Percentiles rank a stretch among this genome's conserved stretches.
Conservation (phyloP, 1,140 invertebrate species). For the Tribolium castaneum region DNA sequence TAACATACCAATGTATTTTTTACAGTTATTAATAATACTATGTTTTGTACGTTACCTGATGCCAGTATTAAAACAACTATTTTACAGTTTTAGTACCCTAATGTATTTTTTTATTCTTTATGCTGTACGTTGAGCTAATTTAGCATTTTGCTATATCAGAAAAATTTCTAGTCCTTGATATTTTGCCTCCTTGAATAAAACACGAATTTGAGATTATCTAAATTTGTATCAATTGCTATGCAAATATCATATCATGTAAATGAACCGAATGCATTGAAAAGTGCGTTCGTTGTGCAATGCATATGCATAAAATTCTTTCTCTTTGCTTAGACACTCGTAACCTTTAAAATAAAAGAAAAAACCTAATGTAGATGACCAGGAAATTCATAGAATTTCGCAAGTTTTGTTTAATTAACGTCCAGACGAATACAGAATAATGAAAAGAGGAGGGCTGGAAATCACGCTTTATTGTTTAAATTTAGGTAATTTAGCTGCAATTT, state of each 20-base stretch:
- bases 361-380: not conserved
- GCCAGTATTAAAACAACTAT: no score
- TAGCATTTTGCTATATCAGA: not conserved
- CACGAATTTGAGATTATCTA: conserved; percentile 26
- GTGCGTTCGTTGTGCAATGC: conserved; percentile 1
- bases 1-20: no score
- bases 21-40: no score
- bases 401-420: not conserved
- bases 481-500: not conserved
- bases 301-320: not conserved
- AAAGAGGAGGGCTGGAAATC: no score
- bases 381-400: not conserved
- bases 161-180: conserved; percentile 3
- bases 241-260: conserved; percentile 25
- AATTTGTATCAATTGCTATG: conserved; percentile 8
- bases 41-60: no score
- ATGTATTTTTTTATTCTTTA: no score
- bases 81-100: no score
- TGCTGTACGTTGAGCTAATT: no score
- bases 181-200: conserved; percentile 1
- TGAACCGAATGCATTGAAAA: not conserved
- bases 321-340: not conserved
- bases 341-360: not conserved
- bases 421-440: no score
- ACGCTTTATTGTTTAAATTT: no score